Evolutionary conservation across 2,888 invertebrate genomes (phyloP).

Genomic region (Drosophila rellima): DNA sequence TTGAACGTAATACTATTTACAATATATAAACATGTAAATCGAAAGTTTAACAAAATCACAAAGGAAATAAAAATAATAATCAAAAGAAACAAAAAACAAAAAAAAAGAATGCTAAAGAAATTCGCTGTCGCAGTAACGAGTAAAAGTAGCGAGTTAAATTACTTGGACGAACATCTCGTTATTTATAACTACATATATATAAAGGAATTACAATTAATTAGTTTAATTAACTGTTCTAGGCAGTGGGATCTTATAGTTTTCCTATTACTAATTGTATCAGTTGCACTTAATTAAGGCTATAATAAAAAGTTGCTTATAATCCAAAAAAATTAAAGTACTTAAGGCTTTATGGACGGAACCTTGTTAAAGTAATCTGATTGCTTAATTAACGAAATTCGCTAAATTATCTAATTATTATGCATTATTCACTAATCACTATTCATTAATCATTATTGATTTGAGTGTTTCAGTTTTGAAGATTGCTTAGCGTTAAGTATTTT

Average conservation of each 20-base stretch:
- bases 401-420: conserved; percentile 48
- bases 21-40: conserved; percentile 29
- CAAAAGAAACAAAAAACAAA: conserved; percentile 6
- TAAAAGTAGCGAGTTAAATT: conserved; percentile 18
- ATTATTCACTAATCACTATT: conserved; percentile 26
- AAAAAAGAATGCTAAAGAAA: conserved; percentile 10
- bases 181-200: background rate
- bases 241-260: conserved; percentile 23
- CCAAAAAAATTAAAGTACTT: conserved; percentile 12
- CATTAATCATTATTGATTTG: conserved; percentile 28
- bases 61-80: conserved; percentile 29
- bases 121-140: conserved; percentile 17
- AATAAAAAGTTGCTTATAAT: conserved; percentile 10
- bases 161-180: conserved; percentile 6
- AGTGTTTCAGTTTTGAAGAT: conserved; percentile 36
- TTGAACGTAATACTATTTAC: conserved; percentile 65
- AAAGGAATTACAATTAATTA: conserved; percentile 8
- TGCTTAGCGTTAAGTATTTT: conserved; percentile 62
- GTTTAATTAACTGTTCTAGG: conserved; percentile 11
- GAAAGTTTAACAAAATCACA: conserved; percentile 74
- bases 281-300: conserved; percentile 16
- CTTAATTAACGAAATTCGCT: conserved; percentile 54
- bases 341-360: conserved; percentile 74
- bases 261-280: conserved; percentile 20
- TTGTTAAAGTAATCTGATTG: conserved; percentile 56